phyloP scores from a whole-genome alignment of 2,113 vertebrate species.

The mouse (Mus musculus) region DNA sequence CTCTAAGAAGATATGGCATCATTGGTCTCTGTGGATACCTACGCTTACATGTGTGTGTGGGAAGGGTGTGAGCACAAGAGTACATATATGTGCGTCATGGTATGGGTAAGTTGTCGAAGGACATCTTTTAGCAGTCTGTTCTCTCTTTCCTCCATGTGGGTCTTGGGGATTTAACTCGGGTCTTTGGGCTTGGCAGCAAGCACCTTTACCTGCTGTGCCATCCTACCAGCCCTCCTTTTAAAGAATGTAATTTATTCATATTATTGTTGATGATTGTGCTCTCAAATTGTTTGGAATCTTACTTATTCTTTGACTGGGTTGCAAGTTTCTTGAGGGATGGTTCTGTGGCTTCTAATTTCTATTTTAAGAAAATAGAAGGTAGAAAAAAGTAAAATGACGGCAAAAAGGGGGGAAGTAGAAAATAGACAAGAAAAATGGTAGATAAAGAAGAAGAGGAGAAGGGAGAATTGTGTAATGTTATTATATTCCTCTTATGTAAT shows the following conservation, averaged over 20 bases:
- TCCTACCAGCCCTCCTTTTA: background rate
- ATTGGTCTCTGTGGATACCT: too few relatives aligned
- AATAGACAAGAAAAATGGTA: background rate
- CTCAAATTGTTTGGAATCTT: background rate
- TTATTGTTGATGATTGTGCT: background rate
- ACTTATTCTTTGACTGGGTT: background rate
- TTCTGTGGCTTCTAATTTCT: background rate
- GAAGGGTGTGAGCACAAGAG: background rate
- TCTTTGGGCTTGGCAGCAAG: background rate
- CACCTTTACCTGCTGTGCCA: background rate
- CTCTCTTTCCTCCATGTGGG: background rate
- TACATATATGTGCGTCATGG: fast-evolving
- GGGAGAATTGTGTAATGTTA: background rate
- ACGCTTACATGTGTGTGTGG: background rate
- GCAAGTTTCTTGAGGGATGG: background rate
- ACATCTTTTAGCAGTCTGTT: background rate
- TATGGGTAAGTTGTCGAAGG: background rate
- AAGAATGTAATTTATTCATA: background rate
- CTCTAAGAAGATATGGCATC: too few relatives aligned
- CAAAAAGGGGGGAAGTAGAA: background rate
- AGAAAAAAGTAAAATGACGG: background rate
- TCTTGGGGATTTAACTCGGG: background rate
- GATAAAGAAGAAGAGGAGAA: background rate
- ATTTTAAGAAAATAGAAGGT: constrained; percentile 41
- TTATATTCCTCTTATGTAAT: background rate